These are phyloP conservation scores for Gadopsis bispinosus DNA, from an alignment of 2,797 vertebrate genomes.

Conservation along the genomic window DNA sequence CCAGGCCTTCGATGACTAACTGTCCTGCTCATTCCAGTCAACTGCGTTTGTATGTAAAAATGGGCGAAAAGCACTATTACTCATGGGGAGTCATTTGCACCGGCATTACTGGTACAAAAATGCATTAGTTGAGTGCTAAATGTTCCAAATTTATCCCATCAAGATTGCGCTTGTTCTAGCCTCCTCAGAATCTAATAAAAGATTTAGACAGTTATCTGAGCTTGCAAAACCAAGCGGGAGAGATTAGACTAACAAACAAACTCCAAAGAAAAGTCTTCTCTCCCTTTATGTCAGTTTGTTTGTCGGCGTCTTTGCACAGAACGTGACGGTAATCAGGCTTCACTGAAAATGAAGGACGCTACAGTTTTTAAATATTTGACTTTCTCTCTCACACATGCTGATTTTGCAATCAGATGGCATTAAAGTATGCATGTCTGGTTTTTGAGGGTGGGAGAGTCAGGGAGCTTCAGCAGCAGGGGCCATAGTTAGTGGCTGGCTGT, in stretches of 20 bases:
- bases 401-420: conserved; percentile 7
- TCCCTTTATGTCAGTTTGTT: conserved; percentile 50
- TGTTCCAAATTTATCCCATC: conserved; percentile 53
- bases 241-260: conserved; percentile 71
- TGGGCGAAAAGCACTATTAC: conserved; percentile 34
- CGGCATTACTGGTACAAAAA: conserved; percentile 29
- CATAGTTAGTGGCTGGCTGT: conserved; percentile 23
- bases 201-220: conserved; percentile 65
- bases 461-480: conserved; percentile 16
- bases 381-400: conserved; percentile 24
- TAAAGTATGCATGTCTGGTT: neutral
- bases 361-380: conserved; percentile 34
- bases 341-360: conserved; percentile 17
- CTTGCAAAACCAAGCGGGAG: conserved; percentile 48
- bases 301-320: conserved; percentile 40
- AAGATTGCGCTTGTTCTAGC: conserved; percentile 48
- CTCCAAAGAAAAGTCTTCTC: conserved; percentile 53
- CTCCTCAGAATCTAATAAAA: conserved; percentile 64
- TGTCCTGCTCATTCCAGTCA: conserved; percentile 56
- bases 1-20: conserved; percentile 60
- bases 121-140: conserved; percentile 47
- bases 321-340: conserved; percentile 50
- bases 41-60: conserved; percentile 58
- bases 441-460: conserved; percentile 10
- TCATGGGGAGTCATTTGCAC: conserved; percentile 58